A percentile compares a stretch with the other conserved stretches of the same genome.
These are phyloP conservation scores for Oxygymnocypris stewartii DNA, from an alignment of 2,113 vertebrate species.

Conservation along the genomic window DNA sequence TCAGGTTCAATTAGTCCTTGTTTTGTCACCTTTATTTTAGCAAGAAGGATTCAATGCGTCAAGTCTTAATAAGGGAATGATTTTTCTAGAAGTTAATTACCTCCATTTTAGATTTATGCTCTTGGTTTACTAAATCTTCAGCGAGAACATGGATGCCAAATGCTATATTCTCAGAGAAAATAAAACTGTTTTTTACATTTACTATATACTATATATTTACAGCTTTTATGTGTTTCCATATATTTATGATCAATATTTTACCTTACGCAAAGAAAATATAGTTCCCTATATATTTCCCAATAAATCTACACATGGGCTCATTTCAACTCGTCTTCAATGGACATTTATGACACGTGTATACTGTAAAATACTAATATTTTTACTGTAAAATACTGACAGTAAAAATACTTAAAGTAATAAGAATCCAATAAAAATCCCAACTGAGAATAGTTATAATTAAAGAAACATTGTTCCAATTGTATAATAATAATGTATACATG, in stretches of 20 bases:
- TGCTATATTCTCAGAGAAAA: not conserved
- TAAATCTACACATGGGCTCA: not conserved
- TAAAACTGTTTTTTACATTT: not conserved
- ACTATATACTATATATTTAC: not conserved
- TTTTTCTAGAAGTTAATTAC: not conserved
- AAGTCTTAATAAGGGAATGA: not conserved
- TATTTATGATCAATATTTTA: too few relatives aligned
- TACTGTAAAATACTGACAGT: not conserved
- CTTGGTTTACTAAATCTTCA: not conserved
- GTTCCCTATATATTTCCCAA: not conserved
- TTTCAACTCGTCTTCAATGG: not conserved
- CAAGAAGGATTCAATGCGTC: not conserved
- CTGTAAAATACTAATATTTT: too few relatives aligned
- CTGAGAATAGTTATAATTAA: not conserved
- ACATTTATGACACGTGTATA: not conserved
- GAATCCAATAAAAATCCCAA: not conserved
- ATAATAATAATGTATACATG: not conserved
- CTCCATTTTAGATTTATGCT: not conserved
- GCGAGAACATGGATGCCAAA: not conserved
- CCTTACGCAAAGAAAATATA: too few relatives aligned
- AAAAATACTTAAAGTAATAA: not conserved
- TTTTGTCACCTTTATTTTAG: conserved; percentile 21
- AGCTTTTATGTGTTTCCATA: not conserved
- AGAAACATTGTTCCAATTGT: not conserved
- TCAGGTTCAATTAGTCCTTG: not conserved